Conservation (phyloP, 2,888 invertebrate genomes). For the Xanthia togata region DNA sequence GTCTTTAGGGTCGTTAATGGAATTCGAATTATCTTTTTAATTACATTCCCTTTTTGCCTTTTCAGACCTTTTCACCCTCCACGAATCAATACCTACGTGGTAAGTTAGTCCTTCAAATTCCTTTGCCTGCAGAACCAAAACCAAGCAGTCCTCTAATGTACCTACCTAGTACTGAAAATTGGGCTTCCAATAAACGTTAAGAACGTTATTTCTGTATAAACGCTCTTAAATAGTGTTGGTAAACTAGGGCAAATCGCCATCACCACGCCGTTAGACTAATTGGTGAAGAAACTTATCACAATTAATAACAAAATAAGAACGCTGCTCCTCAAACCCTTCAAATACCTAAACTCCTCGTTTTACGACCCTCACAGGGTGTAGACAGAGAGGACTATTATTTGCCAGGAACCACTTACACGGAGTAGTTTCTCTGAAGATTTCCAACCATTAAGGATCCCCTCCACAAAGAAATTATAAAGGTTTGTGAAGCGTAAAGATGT, state of each 20-base stretch:
- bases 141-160: neutral
- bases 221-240: too few species aligned
- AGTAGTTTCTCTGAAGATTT: slow-evolving; percentile 24
- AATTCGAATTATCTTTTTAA: slow-evolving; percentile 45
- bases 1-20: slow-evolving; percentile 31
- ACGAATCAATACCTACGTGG: neutral
- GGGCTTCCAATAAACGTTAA: neutral
- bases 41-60: slow-evolving; percentile 20
- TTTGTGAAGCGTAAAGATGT: slow-evolving; percentile 57
- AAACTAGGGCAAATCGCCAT: neutral
- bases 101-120: slow-evolving; percentile 5
- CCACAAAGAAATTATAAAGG: slow-evolving; percentile 48
- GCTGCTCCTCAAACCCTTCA: neutral
- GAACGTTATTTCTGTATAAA: too few species aligned
- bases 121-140: neutral
- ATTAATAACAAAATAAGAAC: neutral
- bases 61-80: slow-evolving; percentile 19
- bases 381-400: slow-evolving; percentile 30
- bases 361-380: slow-evolving; percentile 15
- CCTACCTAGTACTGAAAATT: neutral
- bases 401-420: slow-evolving; percentile 18
- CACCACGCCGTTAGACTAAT: neutral
- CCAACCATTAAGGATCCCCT: slow-evolving; percentile 24
- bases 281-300: neutral
- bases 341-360: slow-evolving; percentile 7